Percentiles rank a stretch among this genome's conserved stretches.
phyloP scores from a whole-genome alignment of 2,888 invertebrate species.

The Thymelicus sylvestris region DNA sequence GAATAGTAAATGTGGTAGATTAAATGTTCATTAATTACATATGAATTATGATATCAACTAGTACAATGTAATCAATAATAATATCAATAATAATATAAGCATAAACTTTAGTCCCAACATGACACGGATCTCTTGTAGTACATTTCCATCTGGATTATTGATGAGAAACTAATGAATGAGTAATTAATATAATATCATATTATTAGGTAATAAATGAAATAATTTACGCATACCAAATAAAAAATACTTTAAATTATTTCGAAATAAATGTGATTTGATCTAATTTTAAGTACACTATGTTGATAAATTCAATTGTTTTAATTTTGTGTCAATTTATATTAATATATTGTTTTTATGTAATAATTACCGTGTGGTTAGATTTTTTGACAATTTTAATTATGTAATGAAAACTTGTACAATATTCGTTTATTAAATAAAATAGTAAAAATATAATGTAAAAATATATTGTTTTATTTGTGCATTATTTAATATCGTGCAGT shows the following conservation, averaged over 20 bases:
- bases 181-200: conserved; percentile 8
- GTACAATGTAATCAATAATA: conserved; percentile 11
- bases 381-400: conserved; percentile 22
- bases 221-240: conserved; percentile 25
- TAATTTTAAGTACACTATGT: conserved; percentile 8
- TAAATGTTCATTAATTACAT: no score
- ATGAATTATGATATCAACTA: conserved; percentile 2
- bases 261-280: conserved; percentile 19
- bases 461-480: no score
- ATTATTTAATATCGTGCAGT: no score
- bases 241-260: conserved; percentile 11
- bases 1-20: neutral
- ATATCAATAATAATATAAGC: no score
- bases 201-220: conserved; percentile 5
- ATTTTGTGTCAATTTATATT: neutral
- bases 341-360: conserved; percentile 20
- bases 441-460: conserved; percentile 4
- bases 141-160: conserved; percentile 17
- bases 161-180: neutral
- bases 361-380: conserved; percentile 7
- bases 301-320: conserved; percentile 3
- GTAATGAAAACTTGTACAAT: conserved; percentile 22
- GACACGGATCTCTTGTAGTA: conserved; percentile 31
- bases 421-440: conserved; percentile 28
- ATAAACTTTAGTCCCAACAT: neutral